These are phyloP conservation scores for Campylomormyrus numenius DNA, from an alignment of 2,113 vertebrate species.

Conservation along the genomic window DNA sequence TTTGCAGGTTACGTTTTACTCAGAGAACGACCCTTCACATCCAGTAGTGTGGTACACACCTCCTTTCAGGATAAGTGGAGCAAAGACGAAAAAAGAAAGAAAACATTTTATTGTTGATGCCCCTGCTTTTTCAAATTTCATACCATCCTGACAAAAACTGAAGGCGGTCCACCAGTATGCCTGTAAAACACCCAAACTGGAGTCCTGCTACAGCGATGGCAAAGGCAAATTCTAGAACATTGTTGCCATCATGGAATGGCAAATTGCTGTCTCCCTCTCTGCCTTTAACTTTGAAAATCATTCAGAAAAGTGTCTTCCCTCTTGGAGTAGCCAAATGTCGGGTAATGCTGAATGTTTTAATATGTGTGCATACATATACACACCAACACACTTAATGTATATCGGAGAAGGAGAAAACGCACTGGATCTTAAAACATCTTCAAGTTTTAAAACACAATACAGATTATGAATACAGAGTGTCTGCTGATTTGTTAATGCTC, in stretches of 20 bases:
- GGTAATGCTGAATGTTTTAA: neutral
- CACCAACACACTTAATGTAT: conserved; percentile 13
- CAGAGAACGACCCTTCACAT: neutral
- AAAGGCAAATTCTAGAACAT: neutral
- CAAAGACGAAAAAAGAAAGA: neutral
- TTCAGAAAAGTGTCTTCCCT: neutral
- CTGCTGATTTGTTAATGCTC: conserved; percentile 10
- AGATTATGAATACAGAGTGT: conserved; percentile 17
- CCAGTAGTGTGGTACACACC: neutral
- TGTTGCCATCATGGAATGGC: neutral
- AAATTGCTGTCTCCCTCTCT: neutral
- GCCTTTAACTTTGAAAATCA: neutral
- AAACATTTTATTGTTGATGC: neutral
- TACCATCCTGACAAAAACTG: neutral
- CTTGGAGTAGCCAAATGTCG: neutral
- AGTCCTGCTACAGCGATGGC: neutral
- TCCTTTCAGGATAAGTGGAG: neutral
- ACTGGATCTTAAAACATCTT: conserved; percentile 18
- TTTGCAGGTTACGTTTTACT: neutral
- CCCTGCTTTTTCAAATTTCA: neutral
- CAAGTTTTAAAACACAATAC: conserved; percentile 22
- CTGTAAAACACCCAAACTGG: neutral
- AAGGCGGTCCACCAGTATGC: neutral
- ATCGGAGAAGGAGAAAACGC: conserved; percentile 6
- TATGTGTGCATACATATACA: conserved; percentile 19